Conservation (phyloP, 1,140 invertebrate genomes). For the Anastatus disparis region DNA sequence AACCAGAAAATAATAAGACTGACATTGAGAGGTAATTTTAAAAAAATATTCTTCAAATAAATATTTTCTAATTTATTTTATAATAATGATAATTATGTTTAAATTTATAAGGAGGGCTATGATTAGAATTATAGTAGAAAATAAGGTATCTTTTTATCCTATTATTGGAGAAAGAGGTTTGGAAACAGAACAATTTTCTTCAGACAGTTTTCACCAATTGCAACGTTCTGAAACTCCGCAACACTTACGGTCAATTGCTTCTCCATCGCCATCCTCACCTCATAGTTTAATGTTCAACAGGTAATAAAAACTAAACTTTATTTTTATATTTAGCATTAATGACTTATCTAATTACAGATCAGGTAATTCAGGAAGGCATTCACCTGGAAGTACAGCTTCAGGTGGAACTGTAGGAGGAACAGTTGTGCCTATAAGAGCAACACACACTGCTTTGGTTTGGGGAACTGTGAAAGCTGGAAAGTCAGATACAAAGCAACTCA, state of each 20-base stretch:
- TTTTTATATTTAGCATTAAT: too few species aligned
- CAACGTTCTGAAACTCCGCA: conserved; percentile 58
- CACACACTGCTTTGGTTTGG: conserved; percentile 66
- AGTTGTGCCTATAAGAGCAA: conserved; percentile 64
- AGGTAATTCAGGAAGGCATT: conserved; percentile 56
- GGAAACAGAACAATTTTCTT: conserved; percentile 41
- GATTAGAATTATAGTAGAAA: conserved; percentile 50
- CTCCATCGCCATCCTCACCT: conserved; percentile 59
- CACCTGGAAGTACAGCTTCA: conserved; percentile 57
- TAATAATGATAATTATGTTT: conserved; percentile 14
- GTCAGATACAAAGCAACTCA: conserved; percentile 64
- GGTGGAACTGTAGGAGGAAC: conserved; percentile 52
- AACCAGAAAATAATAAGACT: conserved; percentile 44
- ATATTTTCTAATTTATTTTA: conserved; percentile 20
- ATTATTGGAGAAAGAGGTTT: conserved; percentile 48
- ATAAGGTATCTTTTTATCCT: conserved; percentile 48
- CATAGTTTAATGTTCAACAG: conserved; percentile 54
- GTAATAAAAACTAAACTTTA: conserved; percentile 43
- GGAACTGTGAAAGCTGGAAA: conserved; percentile 65
- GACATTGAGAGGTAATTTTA: conserved; percentile 46
- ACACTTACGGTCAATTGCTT: conserved; percentile 41
- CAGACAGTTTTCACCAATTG: conserved; percentile 41
- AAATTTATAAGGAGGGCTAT: conserved; percentile 46
- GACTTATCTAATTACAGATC: conserved; percentile 45
- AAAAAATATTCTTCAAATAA: conserved; percentile 7